Base-by-base conservation (phyloP, 2,113 vertebrate genomes). In the Mormyrus lacerda region DNA sequence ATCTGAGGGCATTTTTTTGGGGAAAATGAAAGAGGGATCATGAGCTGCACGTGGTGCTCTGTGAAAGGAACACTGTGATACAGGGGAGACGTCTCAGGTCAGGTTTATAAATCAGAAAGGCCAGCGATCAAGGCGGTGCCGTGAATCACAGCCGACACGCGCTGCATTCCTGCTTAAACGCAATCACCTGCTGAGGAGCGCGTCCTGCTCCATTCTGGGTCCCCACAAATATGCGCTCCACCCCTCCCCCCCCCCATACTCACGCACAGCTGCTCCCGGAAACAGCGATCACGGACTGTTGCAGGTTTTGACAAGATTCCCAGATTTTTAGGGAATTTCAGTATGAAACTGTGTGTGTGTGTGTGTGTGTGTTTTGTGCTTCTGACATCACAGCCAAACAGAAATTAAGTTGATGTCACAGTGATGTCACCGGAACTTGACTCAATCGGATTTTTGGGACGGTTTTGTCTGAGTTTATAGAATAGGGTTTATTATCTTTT, bases 141-240 rank as follows among this genome's bases (percentile, higher is more conserved):
- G 92, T 93, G 94, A 95, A 94, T 95, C 94, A 94, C 92, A 92
- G 91, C 93, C 92, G 92, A 92, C 93, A 93, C 92, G 93, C 93
- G 92, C 93, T 93, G 91, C 94, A 95, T 96, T 95, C 94, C 93
- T 92, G 48, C 15, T 93, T 95, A 95, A 95, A 94, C 92, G 92
- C 92, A 95, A 94, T 95, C 94, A 94, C 93, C 95, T 96, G 95
- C 92, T 93, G 90, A 89, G 27, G 27, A 53, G 50, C 21, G 19
- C 6, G 39, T 4, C 44, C 44, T 3, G 2, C 17, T 45, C 82
- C 0, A 19, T 24, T 24, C 42, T 21, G 17, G 82, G 39, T 44
- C 35, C 76, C 76, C 35, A 8, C 39, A 21, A 82, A 82, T 42
- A 82, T 82, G 35, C 51, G 5, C 4, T 1, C 35, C 5, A 17